phyloP scores from a whole-genome alignment of 30 jellyfish, hydroid and myxozoan genomes.

The Pelagia noctiluca region DNA sequence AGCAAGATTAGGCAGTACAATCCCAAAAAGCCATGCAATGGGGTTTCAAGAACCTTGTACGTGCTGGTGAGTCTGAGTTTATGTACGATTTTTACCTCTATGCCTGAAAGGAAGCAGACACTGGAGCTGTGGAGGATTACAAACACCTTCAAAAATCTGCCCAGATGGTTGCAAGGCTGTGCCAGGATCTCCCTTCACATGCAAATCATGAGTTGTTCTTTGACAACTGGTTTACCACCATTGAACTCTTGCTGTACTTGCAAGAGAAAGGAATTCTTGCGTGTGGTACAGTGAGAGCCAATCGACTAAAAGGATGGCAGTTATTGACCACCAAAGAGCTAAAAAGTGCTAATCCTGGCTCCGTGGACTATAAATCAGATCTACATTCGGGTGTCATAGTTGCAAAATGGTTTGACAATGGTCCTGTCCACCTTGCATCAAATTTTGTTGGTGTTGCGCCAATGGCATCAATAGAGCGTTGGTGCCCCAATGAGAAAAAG shows the following conservation, averaged over 20 bases:
- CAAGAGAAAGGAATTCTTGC: constrained; percentile 48
- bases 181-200: constrained; percentile 55
- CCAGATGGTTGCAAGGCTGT: constrained; percentile 72
- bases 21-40: constrained; percentile 70
- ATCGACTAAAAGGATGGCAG: constrained; percentile 71
- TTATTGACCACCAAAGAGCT: constrained; percentile 58
- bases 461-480: constrained; percentile 41
- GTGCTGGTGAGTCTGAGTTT: constrained; percentile 76
- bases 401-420: constrained; percentile 75
- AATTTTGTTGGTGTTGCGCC: constrained; percentile 77
- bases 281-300: constrained; percentile 69
- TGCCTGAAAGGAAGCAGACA: constrained; percentile 44
- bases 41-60: constrained; percentile 73
- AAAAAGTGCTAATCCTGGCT: constrained; percentile 60
- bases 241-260: constrained; percentile 49
- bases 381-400: constrained; percentile 60
- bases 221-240: constrained; percentile 79
- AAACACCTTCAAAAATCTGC: constrained; percentile 76
- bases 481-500: constrained; percentile 37
- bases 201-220: constrained; percentile 55
- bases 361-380: constrained; percentile 59
- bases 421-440: constrained; percentile 67
- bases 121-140: not conserved
- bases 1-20: constrained; percentile 71
- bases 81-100: constrained; percentile 54